Conservation (phyloP, 2,888 invertebrate genomes). For the Xylota segnis region DNA sequence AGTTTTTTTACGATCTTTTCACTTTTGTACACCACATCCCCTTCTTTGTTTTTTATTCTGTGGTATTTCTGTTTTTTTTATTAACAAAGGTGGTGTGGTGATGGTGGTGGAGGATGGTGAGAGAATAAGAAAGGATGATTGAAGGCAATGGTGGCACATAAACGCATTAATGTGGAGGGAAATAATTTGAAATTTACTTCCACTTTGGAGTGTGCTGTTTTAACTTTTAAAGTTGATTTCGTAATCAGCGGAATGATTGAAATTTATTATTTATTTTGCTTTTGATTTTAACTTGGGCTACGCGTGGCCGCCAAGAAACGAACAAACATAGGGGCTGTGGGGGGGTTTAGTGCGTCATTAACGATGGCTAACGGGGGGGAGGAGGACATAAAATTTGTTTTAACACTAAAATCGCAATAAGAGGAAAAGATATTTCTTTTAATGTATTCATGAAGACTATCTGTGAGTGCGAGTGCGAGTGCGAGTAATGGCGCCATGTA, state of each 20-base stretch:
- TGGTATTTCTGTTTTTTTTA: conserved; percentile 14
- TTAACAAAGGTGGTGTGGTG: conserved; percentile 21
- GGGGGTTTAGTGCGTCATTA: conserved; percentile 15
- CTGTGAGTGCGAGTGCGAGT: background rate
- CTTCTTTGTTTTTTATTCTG: conserved; percentile 20
- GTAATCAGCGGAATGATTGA: conserved; percentile 64
- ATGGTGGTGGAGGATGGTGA: too few species aligned
- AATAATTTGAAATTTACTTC: conserved; percentile 72
- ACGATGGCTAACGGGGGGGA: background rate
- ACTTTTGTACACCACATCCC: conserved; percentile 26
- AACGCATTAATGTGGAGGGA: conserved; percentile 64
- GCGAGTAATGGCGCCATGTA: conserved; percentile 13
- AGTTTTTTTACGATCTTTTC: conserved; percentile 54
- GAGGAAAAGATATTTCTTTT: conserved; percentile 12
- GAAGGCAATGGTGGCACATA: conserved; percentile 13
- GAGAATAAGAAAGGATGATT: conserved; percentile 12
- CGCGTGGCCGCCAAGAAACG: conserved; percentile 9
- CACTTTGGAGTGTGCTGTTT: conserved; percentile 56
- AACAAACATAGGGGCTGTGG: background rate
- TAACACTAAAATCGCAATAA: conserved; percentile 30
- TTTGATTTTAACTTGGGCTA: conserved; percentile 53
- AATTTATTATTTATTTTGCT: conserved; percentile 67
- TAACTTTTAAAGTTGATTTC: conserved; percentile 62
- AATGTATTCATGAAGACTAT: conserved; percentile 23
- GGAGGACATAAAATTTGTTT: conserved; percentile 11